Base-by-base conservation (phyloP, 2,797 vertebrate genomes). In the Heliangelus exortis region DNA sequence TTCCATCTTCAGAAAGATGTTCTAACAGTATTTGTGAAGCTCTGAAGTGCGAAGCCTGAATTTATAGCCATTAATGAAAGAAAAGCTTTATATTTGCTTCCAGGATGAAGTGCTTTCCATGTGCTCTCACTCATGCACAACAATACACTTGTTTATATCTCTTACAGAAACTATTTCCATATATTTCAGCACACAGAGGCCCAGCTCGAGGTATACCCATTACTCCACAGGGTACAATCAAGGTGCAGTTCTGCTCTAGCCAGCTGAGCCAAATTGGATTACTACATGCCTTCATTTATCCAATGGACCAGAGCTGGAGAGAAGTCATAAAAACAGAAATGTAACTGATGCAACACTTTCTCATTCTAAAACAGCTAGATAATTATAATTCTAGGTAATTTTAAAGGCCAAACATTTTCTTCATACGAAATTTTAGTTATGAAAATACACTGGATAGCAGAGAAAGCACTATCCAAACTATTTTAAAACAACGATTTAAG, bases 231-330 rank as follows among this genome's bases (percentile, higher is more conserved):
- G 54, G 67, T 62, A 59, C 21, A 33, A 93, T 55, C 71, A 80
- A 79, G 65, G 63, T 28, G 51, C 17, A 50, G 47, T 31, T 84
- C 71, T 5, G 26, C 58, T 66, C 65, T 26, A 29, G 13, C 29
- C 83, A 85, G 34, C 16, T 31, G 72, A 83, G 45, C 9, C 59
- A 15, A 58, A 55, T 17, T 6, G 28, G 18, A 62, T 87, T 59
- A 39, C 45, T 15, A 8, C 0, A 0, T 11, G 48, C 26, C 47
- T 65, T 43, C 8, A 2, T 26, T 21, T 10, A 45, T 66, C 25
- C 65, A 26, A 23, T 1, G 15, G 57, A 55, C 17, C 36, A 51
- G 39, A 34, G 59, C 62, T 48, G 36, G 34, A 83, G 62, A 2
- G 3, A 58, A 84, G 28, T 45, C 61, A 74, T 6, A 75, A 76